These are phyloP conservation scores for Eubasilissa regina DNA, from an alignment of 1,140 invertebrate species.

Conservation along the genomic window DNA sequence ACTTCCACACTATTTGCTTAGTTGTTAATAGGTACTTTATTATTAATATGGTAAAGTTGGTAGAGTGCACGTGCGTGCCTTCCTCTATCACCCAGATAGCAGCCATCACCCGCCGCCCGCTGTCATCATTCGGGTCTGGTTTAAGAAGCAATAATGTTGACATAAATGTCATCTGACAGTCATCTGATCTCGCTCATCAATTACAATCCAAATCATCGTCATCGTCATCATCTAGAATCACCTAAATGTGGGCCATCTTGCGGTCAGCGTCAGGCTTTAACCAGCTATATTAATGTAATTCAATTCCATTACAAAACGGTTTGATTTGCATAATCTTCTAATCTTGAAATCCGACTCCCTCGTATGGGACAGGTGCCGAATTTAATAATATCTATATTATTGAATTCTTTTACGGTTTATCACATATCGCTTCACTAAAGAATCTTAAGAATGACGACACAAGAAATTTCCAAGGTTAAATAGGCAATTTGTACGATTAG, in stretches of 20 bases:
- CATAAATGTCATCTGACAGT: background rate
- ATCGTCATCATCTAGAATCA: conserved; percentile 12
- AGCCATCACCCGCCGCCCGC: too few species aligned
- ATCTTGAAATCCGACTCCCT: background rate
- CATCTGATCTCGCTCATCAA: conserved; percentile 26
- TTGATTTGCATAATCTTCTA: conserved; percentile 32
- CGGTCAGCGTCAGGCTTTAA: conserved; percentile 2
- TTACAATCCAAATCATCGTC: conserved; percentile 35
- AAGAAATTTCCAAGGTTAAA: too few species aligned
- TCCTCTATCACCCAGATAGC: background rate
- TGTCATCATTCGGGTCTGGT: background rate
- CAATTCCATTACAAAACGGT: conserved; percentile 20
- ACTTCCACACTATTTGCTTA: too few species aligned
- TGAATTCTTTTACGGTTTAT: too few species aligned
- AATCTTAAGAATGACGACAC: too few species aligned
- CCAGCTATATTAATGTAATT: conserved; percentile 19
- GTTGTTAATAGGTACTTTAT: too few species aligned
- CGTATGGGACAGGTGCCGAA: too few species aligned
- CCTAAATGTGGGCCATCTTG: conserved; percentile 5
- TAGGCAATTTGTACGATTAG: too few species aligned
- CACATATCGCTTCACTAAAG: too few species aligned
- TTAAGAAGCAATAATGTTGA: conserved; percentile 23
- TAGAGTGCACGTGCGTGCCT: too few species aligned
- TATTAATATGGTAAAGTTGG: too few species aligned
- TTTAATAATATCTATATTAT: too few species aligned